Conservation (phyloP, 2,113 vertebrate species). For the Dryoscopus gambensis region DNA sequence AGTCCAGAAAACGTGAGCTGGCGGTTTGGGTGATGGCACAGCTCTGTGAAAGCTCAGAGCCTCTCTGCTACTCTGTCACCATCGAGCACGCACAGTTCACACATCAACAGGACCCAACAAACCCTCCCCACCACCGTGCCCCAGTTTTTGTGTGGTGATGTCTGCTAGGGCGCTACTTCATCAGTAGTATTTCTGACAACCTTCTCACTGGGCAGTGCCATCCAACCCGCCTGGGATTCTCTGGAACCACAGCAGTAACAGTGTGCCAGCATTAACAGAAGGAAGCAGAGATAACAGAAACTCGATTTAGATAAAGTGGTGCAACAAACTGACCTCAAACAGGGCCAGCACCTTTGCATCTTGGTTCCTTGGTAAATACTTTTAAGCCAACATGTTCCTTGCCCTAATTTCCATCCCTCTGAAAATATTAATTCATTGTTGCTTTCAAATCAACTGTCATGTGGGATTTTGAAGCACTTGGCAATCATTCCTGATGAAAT, state of each 20-base stretch:
- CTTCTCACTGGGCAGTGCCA: background rate
- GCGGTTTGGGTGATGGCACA: background rate
- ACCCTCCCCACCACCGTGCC: background rate
- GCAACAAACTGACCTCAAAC: background rate
- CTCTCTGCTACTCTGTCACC: background rate
- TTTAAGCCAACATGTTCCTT: background rate
- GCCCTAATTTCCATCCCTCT: background rate
- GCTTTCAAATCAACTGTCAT: background rate
- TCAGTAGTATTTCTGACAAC: rapidly evolving
- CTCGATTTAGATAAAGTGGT: background rate
- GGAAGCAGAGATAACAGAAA: background rate
- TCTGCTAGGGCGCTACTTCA: background rate
- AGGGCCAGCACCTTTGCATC: background rate
- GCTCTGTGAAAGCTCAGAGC: background rate
- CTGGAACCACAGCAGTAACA: background rate
- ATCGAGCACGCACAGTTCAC: rapidly evolving
- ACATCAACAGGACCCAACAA: background rate
- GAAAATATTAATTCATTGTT: background rate
- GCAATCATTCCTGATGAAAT: background rate
- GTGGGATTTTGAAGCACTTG: background rate
- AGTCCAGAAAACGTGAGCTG: background rate
- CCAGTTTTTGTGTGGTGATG: background rate
- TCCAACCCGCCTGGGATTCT: background rate
- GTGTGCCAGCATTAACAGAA: background rate
- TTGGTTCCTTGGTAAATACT: background rate